phyloP scores from a whole-genome alignment of 1,140 invertebrate species.

The Cotesia glomerata region DNA sequence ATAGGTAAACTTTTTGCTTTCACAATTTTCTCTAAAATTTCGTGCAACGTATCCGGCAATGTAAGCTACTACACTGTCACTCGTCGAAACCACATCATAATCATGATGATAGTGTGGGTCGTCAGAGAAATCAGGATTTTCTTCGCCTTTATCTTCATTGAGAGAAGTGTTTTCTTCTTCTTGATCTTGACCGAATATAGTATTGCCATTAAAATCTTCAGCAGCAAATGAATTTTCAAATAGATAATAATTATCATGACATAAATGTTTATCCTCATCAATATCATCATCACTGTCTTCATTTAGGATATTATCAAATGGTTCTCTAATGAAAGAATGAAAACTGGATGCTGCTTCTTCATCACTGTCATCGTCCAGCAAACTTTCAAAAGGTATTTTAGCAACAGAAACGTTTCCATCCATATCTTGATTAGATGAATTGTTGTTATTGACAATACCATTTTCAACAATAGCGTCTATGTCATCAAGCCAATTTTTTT shows the following conservation, averaged over 20 bases:
- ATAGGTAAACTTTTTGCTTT: neutral
- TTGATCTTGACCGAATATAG: no score
- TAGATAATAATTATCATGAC: neutral
- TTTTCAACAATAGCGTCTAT: constrained; percentile 6
- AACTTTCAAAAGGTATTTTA: neutral
- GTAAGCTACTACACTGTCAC: constrained; percentile 21
- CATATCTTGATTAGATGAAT: neutral
- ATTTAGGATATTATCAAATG: neutral
- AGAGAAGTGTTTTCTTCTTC: no score
- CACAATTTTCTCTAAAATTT: constrained; percentile 6
- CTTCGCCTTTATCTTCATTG: no score
- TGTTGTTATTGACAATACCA: neutral
- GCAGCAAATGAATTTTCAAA: neutral
- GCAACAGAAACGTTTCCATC: neutral
- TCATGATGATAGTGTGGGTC: constrained; percentile 5
- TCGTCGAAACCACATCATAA: no score
- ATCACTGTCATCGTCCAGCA: neutral
- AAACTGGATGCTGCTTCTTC: neutral
- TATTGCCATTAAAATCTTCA: neutral
- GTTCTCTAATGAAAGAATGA: neutral
- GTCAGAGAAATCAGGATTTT: neutral
- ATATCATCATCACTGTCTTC: neutral
- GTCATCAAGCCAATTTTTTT: neutral
- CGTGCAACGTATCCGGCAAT: constrained; percentile 33
- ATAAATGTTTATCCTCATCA: neutral